A percentile compares a stretch with the other conserved stretches of the same genome.
Conservation (phyloP, 2,113 vertebrate species). For the Anarrhichthys ocellatus region DNA sequence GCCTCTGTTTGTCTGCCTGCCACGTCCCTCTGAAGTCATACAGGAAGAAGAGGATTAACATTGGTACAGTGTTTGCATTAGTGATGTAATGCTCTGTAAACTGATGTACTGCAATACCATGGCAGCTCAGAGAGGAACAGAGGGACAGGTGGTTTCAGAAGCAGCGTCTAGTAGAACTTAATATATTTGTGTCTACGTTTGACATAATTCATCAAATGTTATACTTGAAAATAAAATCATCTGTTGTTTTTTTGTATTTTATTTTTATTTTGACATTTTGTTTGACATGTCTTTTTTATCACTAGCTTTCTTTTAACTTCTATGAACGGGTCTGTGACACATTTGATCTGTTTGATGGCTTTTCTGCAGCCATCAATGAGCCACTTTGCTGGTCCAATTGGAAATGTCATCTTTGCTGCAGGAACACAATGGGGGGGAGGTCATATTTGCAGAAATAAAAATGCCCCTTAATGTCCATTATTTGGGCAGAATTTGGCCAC, state of each 20-base stretch:
- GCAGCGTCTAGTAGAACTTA: background rate
- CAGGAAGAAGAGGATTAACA: conserved; percentile 70
- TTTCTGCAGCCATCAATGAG: conserved; percentile 10
- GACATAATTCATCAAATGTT: background rate
- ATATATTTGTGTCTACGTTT: background rate
- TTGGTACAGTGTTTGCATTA: conserved; percentile 67
- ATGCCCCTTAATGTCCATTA: background rate
- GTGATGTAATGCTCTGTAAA: conserved; percentile 75
- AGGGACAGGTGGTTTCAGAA: background rate
- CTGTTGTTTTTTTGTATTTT: background rate
- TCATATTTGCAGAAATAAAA: background rate
- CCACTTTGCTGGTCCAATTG: background rate
- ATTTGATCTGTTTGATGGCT: background rate
- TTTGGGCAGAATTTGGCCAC: background rate
- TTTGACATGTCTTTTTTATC: conserved; percentile 7
- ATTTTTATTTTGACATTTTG: background rate
- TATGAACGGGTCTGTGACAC: background rate
- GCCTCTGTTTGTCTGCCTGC: conserved; percentile 51
- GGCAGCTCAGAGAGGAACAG: conserved; percentile 1
- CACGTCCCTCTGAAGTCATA: conserved; percentile 50
- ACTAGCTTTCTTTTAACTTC: background rate
- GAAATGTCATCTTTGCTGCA: background rate
- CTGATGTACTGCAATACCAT: conserved; percentile 46
- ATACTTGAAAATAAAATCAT: background rate
- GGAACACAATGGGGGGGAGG: background rate